phyloP scores from a whole-genome alignment of 2,888 invertebrate species.

The Latrodectus elegans region DNA sequence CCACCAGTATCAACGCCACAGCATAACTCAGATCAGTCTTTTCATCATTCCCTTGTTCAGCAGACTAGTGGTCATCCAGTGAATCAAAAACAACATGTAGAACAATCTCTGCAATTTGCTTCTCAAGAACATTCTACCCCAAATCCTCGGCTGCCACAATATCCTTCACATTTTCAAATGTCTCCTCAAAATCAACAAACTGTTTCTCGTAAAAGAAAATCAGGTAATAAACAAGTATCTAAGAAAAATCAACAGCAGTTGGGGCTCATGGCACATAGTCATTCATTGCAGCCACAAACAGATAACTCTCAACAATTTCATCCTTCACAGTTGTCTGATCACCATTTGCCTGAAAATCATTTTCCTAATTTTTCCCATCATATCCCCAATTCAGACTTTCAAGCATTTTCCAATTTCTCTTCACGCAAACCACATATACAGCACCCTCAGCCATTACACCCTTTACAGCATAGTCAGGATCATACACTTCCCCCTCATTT shows the following conservation, averaged over 20 bases:
- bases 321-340: conserved; percentile 43
- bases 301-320: conserved; percentile 44
- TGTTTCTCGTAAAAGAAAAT: conserved; percentile 49
- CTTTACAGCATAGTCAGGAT: conserved; percentile 63
- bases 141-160: conserved; percentile 11
- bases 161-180: conserved; percentile 2
- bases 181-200: conserved; percentile 34
- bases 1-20: conserved; percentile 8
- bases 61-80: conserved; percentile 19
- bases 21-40: conserved; percentile 38
- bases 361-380: conserved; percentile 55
- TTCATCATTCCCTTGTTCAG: conserved; percentile 15
- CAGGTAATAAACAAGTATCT: conserved; percentile 41
- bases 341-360: conserved; percentile 58
- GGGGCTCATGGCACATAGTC: conserved; percentile 30
- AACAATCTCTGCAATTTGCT: conserved; percentile 27
- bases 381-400: conserved; percentile 52
- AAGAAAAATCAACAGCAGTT: conserved; percentile 51
- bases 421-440: conserved; percentile 64
- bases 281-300: conserved; percentile 36
- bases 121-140: conserved; percentile 19
- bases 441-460: conserved; percentile 66
- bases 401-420: conserved; percentile 54
- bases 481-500: conserved; percentile 59
- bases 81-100: conserved; percentile 38